phyloP scores from a whole-genome alignment of 2,113 vertebrate species.

The Leucopternis melanops region DNA sequence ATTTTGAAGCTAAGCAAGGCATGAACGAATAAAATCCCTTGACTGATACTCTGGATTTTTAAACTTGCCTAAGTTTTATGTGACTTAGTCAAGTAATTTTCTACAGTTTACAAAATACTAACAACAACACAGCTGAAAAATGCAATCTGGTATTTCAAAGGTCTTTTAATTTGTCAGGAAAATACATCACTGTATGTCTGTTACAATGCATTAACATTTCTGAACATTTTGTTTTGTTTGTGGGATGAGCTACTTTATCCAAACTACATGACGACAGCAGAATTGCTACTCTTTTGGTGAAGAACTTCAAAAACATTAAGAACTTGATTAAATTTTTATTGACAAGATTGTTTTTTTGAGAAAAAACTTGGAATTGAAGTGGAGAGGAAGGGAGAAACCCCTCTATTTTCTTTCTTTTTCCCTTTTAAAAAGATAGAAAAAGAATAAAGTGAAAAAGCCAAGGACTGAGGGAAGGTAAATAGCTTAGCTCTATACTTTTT shows the following conservation, averaged over 20 bases:
- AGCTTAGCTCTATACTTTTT: background rate
- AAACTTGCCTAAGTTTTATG: background rate
- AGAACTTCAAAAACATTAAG: background rate
- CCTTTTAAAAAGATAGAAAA: background rate
- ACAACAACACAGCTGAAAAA: background rate
- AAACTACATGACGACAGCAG: background rate
- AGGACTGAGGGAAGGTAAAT: background rate
- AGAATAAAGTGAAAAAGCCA: background rate
- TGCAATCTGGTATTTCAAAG: background rate
- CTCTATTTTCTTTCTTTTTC: background rate
- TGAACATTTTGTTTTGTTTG: background rate
- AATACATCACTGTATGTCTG: background rate
- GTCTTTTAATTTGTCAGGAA: background rate
- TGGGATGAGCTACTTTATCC: background rate
- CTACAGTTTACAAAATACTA: background rate
- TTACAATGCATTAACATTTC: background rate
- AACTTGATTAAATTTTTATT: background rate
- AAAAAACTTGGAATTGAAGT: background rate
- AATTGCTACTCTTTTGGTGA: background rate
- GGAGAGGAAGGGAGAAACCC: background rate
- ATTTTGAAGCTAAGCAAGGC: conserved; percentile 27
- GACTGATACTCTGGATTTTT: background rate
- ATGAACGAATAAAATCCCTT: conserved; percentile 28
- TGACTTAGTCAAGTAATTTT: background rate
- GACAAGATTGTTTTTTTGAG: background rate